Base-by-base conservation (phyloP, 2,888 invertebrate genomes). In the Drosophila dives region DNA sequence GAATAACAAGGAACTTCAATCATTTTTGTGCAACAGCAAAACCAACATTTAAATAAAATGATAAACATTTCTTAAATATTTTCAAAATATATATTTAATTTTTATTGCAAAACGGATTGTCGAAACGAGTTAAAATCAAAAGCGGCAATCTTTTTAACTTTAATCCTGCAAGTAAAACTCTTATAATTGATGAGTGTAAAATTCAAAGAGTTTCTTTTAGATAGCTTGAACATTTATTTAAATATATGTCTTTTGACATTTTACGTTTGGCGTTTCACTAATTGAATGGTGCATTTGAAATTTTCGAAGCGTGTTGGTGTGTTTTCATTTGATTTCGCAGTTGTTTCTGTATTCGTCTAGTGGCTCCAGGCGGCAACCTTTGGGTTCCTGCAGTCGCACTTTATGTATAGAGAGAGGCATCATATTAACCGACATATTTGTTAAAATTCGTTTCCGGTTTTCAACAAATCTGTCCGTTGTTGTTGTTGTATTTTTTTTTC, bases 351-450 rank as follows among this genome's bases (percentile, higher is more conserved):
- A 36, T 40, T 71, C 65, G 34, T 74, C 86, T 88, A 88, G 89
- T 84, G 89, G 88, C 75, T 83, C 72, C 89, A 84, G 81, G 76
- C 67, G 88, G 88, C 86, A 85, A 82, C 77, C 69, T 34, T 61
- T 51, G 45, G 70, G 38, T 54, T 70, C 68, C 82, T 77, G 85
- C 63, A 80, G 82, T 90, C 89, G 86, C 86, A 60, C 69, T 56
- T 23, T 34, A 49, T 72, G 55, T 5, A 68, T 75, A 83, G 77
- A 90, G 86, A 90, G 86, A 86, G 86, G 90, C 86, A 66, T 77
- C 69, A 72, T 62, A 72, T 62, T 79, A 75, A 72, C 74, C 54
- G 77, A 75, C 85, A 85, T 63, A 88, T 85, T 85, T 88, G 68
- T 81, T 60, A 66, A 83, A 67, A 67, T 48, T 42, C 12, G n/a